Evolutionary conservation across 2,888 invertebrate species (phyloP).

Genomic region (Trachelus troglodyta): DNA sequence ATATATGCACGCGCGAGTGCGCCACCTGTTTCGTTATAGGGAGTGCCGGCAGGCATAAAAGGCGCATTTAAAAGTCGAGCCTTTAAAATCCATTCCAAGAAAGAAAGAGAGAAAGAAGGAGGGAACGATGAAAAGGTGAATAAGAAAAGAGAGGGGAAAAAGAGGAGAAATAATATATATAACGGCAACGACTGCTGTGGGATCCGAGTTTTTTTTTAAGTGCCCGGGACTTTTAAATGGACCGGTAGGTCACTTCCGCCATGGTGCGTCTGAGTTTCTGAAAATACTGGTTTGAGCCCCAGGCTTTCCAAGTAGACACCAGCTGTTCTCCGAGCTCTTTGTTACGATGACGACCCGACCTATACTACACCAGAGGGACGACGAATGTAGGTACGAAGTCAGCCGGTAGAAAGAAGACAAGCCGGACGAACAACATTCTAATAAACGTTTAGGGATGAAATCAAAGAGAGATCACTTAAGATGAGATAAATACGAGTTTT

Average conservation of each 20-base stretch:
- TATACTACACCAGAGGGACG: neutral
- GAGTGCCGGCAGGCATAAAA: neutral
- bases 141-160: neutral
- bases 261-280: neutral
- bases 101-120: neutral
- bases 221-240: conserved; percentile 5
- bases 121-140: neutral
- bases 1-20: neutral
- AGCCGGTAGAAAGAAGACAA: neutral
- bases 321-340: conserved; percentile 5
- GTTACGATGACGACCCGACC: conserved; percentile 6
- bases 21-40: neutral
- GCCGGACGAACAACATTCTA: neutral
- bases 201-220: neutral
- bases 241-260: conserved; percentile 2
- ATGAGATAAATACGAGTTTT: neutral
- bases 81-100: conserved; percentile 6
- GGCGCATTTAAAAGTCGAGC: conserved; percentile 4
- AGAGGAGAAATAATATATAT: conserved; percentile 20
- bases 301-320: neutral
- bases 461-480: neutral
- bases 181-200: neutral
- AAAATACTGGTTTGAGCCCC: conserved; percentile 4
- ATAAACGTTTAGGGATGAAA: neutral
- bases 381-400: neutral